Base-by-base conservation (phyloP, 2,113 vertebrate species). In the Pomatostomus ruficeps region DNA sequence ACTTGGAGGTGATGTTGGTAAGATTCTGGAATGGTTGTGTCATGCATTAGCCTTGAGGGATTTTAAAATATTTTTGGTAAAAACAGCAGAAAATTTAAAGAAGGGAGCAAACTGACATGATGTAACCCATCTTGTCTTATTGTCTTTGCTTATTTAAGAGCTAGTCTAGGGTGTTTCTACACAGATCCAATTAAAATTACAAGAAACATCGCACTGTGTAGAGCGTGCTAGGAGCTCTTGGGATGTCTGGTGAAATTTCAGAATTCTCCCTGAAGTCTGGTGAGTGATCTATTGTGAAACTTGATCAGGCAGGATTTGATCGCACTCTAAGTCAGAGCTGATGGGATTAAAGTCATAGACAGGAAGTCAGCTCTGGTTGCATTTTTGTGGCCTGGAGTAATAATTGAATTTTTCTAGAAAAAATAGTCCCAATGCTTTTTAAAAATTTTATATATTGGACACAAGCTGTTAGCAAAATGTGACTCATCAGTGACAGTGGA, bases 401-500 rank as follows among this genome's bases (percentile, higher is more conserved):
- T 59, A 84, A 74, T 71, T 91, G 51, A 80, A 28, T 87, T 96
- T 93, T 87, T 77, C 52, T 85, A 89, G 46, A 55, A 93, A 91
- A 94, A 95, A 81, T 55, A 88, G 76, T 88, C 55, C 84, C 38
- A 76, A 52, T 66, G 48, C 59, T 92, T 83, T 94, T 94, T 55
- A 33, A 79, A 94, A 91, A 67, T 86, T 91, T 92, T 67, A 88
- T 68, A 67, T 92, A 72, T 89, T 88, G 59, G 71, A 85, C 54
- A 20, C 76, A 82, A 95, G 36, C 81, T 91, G 54, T 84, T 89
- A 93, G 71, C 62, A 78, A 72, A 89, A 17, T 81, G 80, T 97
- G 96, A 97, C 89, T 97, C 96, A 97, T 94, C 85, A 94, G 93
- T 93, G 83, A 92, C 92, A 96, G 88, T 88, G 85, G 95, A 78